Conservation (phyloP, 2,113 vertebrate genomes). For the Serilophus lunatus region DNA sequence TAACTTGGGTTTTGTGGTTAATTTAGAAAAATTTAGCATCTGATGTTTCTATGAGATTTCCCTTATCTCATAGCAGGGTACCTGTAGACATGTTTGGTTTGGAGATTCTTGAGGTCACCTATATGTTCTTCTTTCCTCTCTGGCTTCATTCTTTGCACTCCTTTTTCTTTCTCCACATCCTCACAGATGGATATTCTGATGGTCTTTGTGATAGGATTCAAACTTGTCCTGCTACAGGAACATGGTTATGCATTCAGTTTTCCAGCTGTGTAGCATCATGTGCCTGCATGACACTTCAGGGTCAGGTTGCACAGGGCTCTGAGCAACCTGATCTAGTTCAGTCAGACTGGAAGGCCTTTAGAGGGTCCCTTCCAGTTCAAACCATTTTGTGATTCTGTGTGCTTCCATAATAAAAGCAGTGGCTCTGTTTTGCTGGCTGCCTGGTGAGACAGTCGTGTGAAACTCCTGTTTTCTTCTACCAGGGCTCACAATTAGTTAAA, state of each 20-base stretch:
- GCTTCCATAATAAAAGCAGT: not conserved
- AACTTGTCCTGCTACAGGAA: not conserved
- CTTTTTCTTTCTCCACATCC: not conserved
- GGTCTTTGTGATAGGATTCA: not conserved
- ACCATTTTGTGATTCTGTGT: not conserved
- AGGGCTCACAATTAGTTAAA: not conserved
- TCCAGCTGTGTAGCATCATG: not conserved
- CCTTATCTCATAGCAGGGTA: not conserved
- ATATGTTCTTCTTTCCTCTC: not conserved
- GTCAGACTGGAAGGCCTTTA: not conserved
- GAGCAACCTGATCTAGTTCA: not conserved
- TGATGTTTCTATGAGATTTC: not conserved
- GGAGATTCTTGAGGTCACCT: not conserved
- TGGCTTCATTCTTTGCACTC: not conserved
- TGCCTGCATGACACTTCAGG: not conserved
- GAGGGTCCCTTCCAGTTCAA: not conserved
- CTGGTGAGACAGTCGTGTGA: not conserved
- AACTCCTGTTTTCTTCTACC: not conserved
- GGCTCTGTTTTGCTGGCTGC: not conserved
- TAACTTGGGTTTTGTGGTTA: not conserved
- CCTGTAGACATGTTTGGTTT: not conserved
- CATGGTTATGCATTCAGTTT: not conserved
- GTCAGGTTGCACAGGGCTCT: not conserved
- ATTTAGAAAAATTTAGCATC: not conserved
- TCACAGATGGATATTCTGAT: not conserved